These are phyloP conservation scores for Smutsia gigantea DNA, from an alignment of 2,797 vertebrate species.

Conservation along the genomic window DNA sequence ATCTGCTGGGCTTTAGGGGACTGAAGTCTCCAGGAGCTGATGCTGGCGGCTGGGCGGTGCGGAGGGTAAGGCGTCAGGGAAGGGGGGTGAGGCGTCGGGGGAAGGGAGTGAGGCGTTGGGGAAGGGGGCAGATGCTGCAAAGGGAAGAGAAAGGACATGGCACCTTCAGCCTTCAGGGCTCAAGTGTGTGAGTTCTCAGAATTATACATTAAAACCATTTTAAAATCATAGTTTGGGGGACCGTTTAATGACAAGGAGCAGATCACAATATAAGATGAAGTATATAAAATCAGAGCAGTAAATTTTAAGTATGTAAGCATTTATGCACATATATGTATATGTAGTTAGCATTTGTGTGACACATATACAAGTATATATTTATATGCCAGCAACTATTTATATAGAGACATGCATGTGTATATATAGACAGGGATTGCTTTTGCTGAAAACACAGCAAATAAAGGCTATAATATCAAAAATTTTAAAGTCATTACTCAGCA, in stretches of 20 bases:
- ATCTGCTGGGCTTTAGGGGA: neutral
- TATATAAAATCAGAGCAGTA: neutral
- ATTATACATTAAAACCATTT: neutral
- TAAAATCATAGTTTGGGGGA: neutral
- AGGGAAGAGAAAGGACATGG: neutral
- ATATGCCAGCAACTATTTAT: neutral
- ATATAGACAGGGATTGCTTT: neutral
- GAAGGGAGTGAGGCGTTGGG: too few relatives aligned
- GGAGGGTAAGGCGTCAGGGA: too few relatives aligned
- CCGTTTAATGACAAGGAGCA: neutral
- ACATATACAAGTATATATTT: neutral
- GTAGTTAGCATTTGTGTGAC: neutral
- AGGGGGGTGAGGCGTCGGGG: too few relatives aligned
- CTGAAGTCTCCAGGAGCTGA: accelerated
- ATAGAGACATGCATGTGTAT: neutral
- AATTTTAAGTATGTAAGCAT: neutral
- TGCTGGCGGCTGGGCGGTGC: too few relatives aligned
- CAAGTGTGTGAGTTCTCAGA: neutral
- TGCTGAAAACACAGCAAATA: neutral
- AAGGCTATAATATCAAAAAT: neutral
- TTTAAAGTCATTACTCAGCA: neutral
- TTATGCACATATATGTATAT: neutral
- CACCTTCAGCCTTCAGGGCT: neutral
- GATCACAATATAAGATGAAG: neutral
- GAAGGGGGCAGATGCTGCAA: too few relatives aligned